Base-by-base conservation (phyloP, 1,140 invertebrate genomes). In the Saccostrea echinata region DNA sequence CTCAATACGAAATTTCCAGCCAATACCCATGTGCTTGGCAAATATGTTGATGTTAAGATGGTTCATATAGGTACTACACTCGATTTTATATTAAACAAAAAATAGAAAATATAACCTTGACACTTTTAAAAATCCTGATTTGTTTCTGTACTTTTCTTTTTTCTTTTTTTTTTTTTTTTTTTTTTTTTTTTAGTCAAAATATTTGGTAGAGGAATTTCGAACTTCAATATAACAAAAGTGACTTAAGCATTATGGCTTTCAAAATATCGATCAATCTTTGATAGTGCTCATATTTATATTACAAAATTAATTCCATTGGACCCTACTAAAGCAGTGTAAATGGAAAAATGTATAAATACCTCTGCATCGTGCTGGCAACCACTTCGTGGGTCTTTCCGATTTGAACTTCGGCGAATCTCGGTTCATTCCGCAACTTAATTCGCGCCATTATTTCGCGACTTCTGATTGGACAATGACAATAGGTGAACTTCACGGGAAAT, bases 261-360 rank as follows among this genome's bases (percentile, higher is more conserved):
- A n/a, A 21, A 64, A 64, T 8, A 64, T 64, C 2, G 16, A 64
- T 21, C 57, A 64, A 64, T 64, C 57, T 18, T 64, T 64, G 57
- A 64, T 21, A 64, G 57, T 64, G 18, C 57, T 64, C 18, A 64
- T 64, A 21, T 64, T 21, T 64, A 64, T 21, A 64, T 64, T 64
- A 64, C 57, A 64, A 64, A 64, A 64, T 64, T 64, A 64, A 64
- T 64, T 64, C 57, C 57, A 64, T 21, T 64, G n/a, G 57, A 64
- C 57, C 57, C 18, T 21, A 21, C 4, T 64, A 64, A 64, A 64
- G 57, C 57, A 64, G 57, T 64, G 57, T 64, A 64, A 64, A 64
- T 64, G 57, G 18, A 64, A 18, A 64, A 64, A 64, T 64, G 18
- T 64, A 64, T 64, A 64, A 21, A 64, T 64, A 64, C 57, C 57